A percentile compares a stretch with the other conserved stretches of the same genome.
These are phyloP conservation scores for Hypsibius dujardini DNA, from an alignment of 1,140 invertebrate species.

Conservation along the genomic window DNA sequence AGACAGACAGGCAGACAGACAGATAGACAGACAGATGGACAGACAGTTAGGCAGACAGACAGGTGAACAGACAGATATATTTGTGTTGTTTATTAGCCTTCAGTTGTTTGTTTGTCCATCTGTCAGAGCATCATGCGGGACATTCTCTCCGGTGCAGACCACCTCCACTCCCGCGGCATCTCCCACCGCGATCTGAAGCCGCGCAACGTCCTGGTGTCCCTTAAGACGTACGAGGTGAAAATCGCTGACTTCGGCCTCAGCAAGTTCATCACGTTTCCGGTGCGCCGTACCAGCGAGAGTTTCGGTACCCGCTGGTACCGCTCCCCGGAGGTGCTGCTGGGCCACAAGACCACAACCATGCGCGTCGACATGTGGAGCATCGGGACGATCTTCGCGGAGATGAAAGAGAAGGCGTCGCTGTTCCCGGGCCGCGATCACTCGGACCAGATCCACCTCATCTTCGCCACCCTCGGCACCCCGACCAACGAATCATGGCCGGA, in stretches of 20 bases:
- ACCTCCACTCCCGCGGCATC: slow-evolving; percentile 7
- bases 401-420: slow-evolving; percentile 68
- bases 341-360: slow-evolving; percentile 29
- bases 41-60: no score
- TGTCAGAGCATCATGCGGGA: background rate
- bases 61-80: no score
- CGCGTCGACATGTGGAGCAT: slow-evolving; percentile 90
- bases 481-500: slow-evolving; percentile 78
- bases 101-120: background rate
- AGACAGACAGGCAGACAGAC: no score
- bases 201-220: background rate
- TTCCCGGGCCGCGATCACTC: slow-evolving; percentile 50
- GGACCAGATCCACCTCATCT: slow-evolving; percentile 19
- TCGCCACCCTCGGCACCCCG: slow-evolving; percentile 61
- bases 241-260: slow-evolving; percentile 13
- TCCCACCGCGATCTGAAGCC: slow-evolving; percentile 11
- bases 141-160: background rate
- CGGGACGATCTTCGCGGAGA: slow-evolving; percentile 88
- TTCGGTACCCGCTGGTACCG: slow-evolving; percentile 95
- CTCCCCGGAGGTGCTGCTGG: slow-evolving; percentile 87
- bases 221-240: background rate
- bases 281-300: background rate
- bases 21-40: no score
- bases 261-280: slow-evolving; percentile 16
- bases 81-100: background rate